Evolutionary conservation across 2,113 vertebrate genomes (phyloP).

Genomic region (Saimiri boliviensis): DNA sequence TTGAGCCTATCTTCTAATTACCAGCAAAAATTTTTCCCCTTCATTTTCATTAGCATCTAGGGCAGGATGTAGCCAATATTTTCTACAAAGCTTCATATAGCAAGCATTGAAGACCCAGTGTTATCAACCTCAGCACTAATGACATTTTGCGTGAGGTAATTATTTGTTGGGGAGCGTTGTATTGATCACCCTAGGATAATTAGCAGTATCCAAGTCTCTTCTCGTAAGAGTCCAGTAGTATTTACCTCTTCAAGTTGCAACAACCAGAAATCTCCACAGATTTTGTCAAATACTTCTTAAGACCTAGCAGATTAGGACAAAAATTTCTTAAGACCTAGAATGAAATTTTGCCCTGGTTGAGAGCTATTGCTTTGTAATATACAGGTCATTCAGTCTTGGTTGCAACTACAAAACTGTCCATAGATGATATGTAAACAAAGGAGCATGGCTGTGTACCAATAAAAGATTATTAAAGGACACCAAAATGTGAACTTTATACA

Average conservation of each 20-base stretch:
- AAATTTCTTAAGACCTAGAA: neutral
- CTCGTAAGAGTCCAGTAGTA: neutral
- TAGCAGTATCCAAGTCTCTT: neutral
- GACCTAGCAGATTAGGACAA: neutral
- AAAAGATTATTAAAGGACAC: neutral
- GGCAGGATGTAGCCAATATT: neutral
- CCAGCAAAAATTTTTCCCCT: neutral
- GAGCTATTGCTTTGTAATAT: neutral
- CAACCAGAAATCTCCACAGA: neutral
- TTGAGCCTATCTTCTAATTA: neutral
- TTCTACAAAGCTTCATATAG: neutral
- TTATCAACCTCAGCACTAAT: neutral
- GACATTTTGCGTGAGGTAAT: neutral
- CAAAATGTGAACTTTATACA: neutral
- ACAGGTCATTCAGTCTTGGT: neutral
- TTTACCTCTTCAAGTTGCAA: neutral
- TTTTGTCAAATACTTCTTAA: neutral
- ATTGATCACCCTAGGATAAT: neutral
- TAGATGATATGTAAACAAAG: neutral
- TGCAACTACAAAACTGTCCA: neutral
- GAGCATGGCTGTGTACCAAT: neutral
- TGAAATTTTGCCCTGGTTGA: neutral
- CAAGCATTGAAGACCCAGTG: neutral
- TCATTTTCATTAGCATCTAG: neutral
- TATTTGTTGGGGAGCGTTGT: neutral